Evolutionary conservation across 2,113 vertebrate genomes (phyloP), one percentile per base, ranked within the genome.

Genomic region (Elephas maximus): DNA sequence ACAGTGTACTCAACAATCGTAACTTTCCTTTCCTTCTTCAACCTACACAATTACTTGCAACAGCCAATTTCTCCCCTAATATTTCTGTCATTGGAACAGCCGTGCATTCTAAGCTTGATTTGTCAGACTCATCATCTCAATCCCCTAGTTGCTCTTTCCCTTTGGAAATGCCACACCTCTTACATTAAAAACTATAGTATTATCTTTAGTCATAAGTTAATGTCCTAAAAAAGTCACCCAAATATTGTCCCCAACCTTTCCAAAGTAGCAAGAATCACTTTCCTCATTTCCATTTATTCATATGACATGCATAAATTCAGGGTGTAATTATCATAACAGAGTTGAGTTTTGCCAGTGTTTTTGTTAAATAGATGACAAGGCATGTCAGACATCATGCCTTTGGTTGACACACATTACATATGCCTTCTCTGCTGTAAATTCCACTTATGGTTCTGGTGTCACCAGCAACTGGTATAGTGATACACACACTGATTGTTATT

Each of bases 351-450:
- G 90, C 94, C 77, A 97, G 57, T 95, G 76, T 97, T 96, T 94
- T 88, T 65, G 71, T 92, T 98, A 97, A 98, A 96, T 65, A 97
- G 92, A 94, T 96, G 96, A 84, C 73, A 97, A 41, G 85, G 62
- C 71, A 73, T 96, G 62, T 91, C 82, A 96, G 41, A 51, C 88
- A 90, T 24, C 44, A 41, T 95, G 21, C 53, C 93, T 98, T 98
- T 97, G 79, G 92, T 97, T 94, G 71, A 45, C 91, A 79, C 20
- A 37, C 74, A 88, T 91, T 93, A 82, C 74, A 67, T 93, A 87
- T 90, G 45, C 53, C 26, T 96, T 77, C 86, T 81, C 15, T 2
- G 1, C 26, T 93, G 30, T 71, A 97, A 88, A 95, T 82, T 96
- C 92, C 77, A 20, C 71, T 93, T 92, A 57, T 67, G 88, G 53